These are phyloP conservation scores for Notamacropus eugenii DNA, from an alignment of 2,797 vertebrate species.

Conservation along the genomic window DNA sequence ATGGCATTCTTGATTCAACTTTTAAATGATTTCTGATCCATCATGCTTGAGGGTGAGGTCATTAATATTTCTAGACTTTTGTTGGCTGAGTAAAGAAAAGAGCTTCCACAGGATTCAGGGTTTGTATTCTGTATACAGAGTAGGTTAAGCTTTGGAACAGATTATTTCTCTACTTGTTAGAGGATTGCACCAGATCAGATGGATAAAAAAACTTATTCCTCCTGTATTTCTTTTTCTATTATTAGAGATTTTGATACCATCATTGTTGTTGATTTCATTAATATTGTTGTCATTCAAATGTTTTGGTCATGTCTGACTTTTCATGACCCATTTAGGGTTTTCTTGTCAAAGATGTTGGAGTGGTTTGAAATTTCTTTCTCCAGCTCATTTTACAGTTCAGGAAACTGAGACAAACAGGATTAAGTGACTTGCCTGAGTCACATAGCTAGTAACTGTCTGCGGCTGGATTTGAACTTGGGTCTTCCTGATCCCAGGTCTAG, in stretches of 20 bases:
- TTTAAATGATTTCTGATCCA: constrained; percentile 23
- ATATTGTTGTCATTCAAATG: background rate
- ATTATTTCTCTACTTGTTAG: background rate
- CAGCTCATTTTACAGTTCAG: background rate
- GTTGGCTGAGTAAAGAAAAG: constrained; percentile 37
- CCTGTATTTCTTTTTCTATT: background rate
- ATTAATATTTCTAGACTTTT: constrained; percentile 40
- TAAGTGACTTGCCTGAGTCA: background rate
- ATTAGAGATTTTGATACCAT: background rate
- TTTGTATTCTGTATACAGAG: constrained; percentile 33
- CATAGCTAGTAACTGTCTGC: background rate
- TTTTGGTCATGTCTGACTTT: background rate
- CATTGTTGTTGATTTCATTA: background rate
- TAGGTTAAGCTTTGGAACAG: background rate
- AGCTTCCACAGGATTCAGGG: background rate
- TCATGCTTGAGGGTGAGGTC: constrained; percentile 10
- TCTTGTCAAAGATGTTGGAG: background rate
- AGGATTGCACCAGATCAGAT: background rate
- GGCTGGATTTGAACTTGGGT: background rate
- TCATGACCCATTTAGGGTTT: background rate
- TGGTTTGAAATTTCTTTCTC: background rate
- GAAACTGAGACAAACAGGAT: background rate
- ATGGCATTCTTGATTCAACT: constrained; percentile 35
- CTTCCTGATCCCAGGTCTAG: background rate
- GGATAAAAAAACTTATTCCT: background rate